These are phyloP conservation scores for Neolamprologus toae DNA, from an alignment of 2,113 vertebrate species.

Conservation along the genomic window DNA sequence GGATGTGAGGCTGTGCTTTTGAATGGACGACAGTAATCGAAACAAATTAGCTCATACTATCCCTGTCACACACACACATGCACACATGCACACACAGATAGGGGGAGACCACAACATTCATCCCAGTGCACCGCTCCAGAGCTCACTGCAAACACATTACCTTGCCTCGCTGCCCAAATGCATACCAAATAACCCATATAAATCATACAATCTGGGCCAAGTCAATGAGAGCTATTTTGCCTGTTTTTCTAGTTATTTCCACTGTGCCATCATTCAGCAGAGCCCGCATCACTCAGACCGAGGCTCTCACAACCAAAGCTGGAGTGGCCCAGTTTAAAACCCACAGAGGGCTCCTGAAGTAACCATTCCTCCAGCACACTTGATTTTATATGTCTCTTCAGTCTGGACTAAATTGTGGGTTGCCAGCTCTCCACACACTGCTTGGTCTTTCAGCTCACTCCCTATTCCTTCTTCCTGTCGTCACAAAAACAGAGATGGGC, in stretches of 20 bases:
- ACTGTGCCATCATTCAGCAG: conserved; percentile 46
- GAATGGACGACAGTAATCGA: conserved; percentile 19
- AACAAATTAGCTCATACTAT: conserved; percentile 39
- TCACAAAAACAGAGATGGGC: conserved; percentile 33
- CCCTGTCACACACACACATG: conserved; percentile 10
- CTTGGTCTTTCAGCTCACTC: background rate
- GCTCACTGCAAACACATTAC: conserved; percentile 64
- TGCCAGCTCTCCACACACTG: conserved; percentile 16
- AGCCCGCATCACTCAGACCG: conserved; percentile 46
- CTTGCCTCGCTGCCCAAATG: conserved; percentile 58
- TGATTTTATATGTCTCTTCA: conserved; percentile 39
- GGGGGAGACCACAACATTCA: conserved; percentile 31
- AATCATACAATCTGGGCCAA: conserved; percentile 71
- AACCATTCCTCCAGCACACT: conserved; percentile 45
- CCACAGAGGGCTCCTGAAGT: conserved; percentile 47
- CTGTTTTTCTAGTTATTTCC: conserved; percentile 54
- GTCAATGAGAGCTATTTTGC: conserved; percentile 51
- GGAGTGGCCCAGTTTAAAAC: conserved; percentile 56
- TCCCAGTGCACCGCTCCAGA: conserved; percentile 28
- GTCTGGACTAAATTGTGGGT: conserved; percentile 50
- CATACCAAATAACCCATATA: conserved; percentile 68
- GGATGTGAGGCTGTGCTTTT: background rate
- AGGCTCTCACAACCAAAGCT: conserved; percentile 1
- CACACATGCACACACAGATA: background rate
- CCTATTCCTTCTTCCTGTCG: background rate